Conservation (phyloP, 2,888 invertebrate species). For the Melinaea menophilus region DNA sequence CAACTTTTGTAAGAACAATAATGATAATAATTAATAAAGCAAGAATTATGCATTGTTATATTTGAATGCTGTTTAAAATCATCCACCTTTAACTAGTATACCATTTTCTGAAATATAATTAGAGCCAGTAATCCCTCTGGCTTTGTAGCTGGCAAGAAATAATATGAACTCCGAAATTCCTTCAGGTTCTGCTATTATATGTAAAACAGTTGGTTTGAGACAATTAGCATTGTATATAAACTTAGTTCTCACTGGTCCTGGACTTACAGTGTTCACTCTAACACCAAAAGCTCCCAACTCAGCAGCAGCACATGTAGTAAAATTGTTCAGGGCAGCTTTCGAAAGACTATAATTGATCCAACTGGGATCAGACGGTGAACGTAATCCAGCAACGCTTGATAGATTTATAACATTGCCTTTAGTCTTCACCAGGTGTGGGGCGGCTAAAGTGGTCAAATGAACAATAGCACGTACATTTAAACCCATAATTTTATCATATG, state of each 20-base stretch:
- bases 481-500: conserved; percentile 42
- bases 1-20: too few species aligned
- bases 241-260: conserved; percentile 57
- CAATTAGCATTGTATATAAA: conserved; percentile 32
- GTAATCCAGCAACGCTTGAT: conserved; percentile 35
- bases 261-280: conserved; percentile 79
- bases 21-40: too few species aligned
- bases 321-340: conserved; percentile 42
- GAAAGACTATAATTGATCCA: conserved; percentile 34
- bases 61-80: too few species aligned
- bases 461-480: conserved; percentile 38
- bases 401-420: conserved; percentile 45
- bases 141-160: conserved; percentile 43
- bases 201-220: conserved; percentile 29
- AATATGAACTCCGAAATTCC: conserved; percentile 42
- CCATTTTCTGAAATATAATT: conserved; percentile 37
- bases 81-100: too few species aligned
- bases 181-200: conserved; percentile 34
- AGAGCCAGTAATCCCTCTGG: conserved; percentile 40
- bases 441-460: conserved; percentile 36
- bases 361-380: conserved; percentile 11
- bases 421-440: conserved; percentile 39
- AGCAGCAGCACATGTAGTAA: conserved; percentile 37
- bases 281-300: conserved; percentile 39
- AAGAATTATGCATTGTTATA: too few species aligned